A percentile compares a stretch with the other conserved stretches of the same genome.
Conservation (phyloP, 2,888 invertebrate species). For the Oegoconia quadripuncta region DNA sequence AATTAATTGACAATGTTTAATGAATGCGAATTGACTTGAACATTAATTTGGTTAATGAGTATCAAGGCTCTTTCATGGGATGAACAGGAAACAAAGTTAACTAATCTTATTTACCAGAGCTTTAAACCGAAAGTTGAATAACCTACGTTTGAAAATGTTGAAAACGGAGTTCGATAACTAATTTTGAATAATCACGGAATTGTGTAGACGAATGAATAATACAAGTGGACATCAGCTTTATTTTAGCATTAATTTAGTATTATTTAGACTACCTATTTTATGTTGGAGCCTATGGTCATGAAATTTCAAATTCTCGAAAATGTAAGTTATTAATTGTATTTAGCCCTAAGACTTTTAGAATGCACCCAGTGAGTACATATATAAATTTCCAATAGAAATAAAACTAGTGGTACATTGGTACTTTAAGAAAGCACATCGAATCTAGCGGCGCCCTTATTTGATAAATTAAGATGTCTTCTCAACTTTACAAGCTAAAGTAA, state of each 20-base stretch:
- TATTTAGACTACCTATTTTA: too few species aligned
- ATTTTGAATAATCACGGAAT: neutral
- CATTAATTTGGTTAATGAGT: slow-evolving; percentile 26
- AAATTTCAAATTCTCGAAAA: too few species aligned
- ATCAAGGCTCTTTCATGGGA: slow-evolving; percentile 9
- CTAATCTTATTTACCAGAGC: slow-evolving; percentile 4
- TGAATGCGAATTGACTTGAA: slow-evolving; percentile 28
- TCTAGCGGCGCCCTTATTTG: too few species aligned
- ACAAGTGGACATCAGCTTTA: neutral
- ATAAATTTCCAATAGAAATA: too few species aligned
- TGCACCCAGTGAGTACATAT: too few species aligned
- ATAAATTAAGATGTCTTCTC: too few species aligned
- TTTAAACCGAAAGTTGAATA: slow-evolving; percentile 2
- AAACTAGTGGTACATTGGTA: too few species aligned
- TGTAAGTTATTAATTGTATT: too few species aligned
- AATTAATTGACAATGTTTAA: slow-evolving; percentile 28
- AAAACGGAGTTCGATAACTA: slow-evolving; percentile 1
- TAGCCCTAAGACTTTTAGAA: too few species aligned
- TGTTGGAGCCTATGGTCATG: too few species aligned
- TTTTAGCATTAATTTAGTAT: neutral
- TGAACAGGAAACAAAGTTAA: slow-evolving; percentile 3
- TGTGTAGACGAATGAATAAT: neutral
- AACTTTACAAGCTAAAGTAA: too few species aligned
- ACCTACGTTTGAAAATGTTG: slow-evolving; percentile 2
- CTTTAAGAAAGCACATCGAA: too few species aligned